Evolutionary conservation across 2,113 vertebrate genomes (phyloP), one percentile per base, ranked within the genome.

Genomic region (Heliornis fulica): DNA sequence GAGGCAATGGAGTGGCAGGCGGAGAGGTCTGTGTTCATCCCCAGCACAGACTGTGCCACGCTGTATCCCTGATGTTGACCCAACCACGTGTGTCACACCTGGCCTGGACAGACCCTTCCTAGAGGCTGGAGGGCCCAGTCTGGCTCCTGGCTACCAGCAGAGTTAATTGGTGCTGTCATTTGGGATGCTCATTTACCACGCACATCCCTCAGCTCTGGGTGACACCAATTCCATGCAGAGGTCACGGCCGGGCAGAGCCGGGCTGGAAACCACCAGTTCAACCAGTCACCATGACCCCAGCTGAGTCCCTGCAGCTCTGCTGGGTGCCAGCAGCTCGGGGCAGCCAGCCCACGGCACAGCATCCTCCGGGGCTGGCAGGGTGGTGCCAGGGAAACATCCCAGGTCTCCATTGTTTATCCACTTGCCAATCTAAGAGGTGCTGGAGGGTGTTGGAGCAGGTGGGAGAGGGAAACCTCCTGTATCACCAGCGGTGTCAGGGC

Each of bases 391-490:
- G 51, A 22, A 38, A 10, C 6, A 2, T 19, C 31, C 26, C 2
- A 3, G 0, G 10, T 3, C n/a, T 11, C 29, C 8, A 4, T 0
- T 4, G 2, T 60, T 29, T 20, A 0, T 16, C 51, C 12, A 7
- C 2, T 38, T 6, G 19, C 13, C 0, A 0, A 15, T 59, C 41
- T 20, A 21, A 70, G 68, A 61, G 59, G 8, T 45, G 48, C 85
- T 36, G 2, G 0, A 36, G 77, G 65, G 48, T 15, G 59, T 31
- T 57, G 45, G 38, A 89, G 56, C 7, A 12, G 68, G 46, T 34
- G 63, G 68, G 40, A 21, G 21, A 1, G 21, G 45, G 50, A 34
- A 72, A n/a, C 19, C n/a, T 69, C 66, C 70, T 3, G 1, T 26
- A 23, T 2, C 2, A 2, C 7, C 88, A 75, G 60, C 1, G 15